These are phyloP conservation scores for Pollimyrus isidori DNA, from an alignment of 2,113 vertebrate genomes.

Conservation along the genomic window DNA sequence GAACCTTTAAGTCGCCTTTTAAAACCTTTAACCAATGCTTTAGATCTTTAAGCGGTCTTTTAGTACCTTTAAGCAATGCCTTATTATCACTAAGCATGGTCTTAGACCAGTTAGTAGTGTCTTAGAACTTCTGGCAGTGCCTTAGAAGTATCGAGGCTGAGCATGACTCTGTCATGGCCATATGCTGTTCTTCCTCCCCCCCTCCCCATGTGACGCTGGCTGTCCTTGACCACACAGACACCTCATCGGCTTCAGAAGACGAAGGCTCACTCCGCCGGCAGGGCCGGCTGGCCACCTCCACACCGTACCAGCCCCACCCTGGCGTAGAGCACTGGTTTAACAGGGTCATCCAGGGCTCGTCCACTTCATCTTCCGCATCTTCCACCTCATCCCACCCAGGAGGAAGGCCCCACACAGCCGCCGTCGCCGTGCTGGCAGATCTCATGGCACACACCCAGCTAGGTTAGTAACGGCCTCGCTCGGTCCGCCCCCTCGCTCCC, in stretches of 20 bases:
- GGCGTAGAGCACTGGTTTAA: slow-evolving; percentile 89
- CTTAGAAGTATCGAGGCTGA: background rate
- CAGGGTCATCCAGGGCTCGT: slow-evolving; percentile 88
- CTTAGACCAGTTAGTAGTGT: background rate
- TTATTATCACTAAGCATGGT: background rate
- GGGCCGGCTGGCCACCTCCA: slow-evolving; percentile 75
- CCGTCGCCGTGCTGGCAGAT: slow-evolving; percentile 74
- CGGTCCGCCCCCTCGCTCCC: background rate
- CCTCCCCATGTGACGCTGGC: slow-evolving; percentile 27
- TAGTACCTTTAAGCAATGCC: background rate
- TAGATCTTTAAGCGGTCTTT: background rate
- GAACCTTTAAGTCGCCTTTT: background rate
- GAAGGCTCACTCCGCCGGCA: slow-evolving; percentile 87
- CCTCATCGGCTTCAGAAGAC: slow-evolving; percentile 95
- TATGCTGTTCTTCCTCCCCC: slow-evolving; percentile 17
- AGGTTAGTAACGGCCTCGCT: slow-evolving; percentile 69
- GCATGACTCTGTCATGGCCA: background rate
- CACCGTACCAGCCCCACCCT: slow-evolving; percentile 75
- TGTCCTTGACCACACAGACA: slow-evolving; percentile 82
- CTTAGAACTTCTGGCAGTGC: background rate
- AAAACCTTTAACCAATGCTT: background rate
- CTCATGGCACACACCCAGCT: slow-evolving; percentile 82
- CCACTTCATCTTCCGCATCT: slow-evolving; percentile 94
- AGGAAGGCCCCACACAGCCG: slow-evolving; percentile 72
- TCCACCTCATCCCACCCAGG: slow-evolving; percentile 94